These are phyloP conservation scores for Falco rusticolus DNA, from an alignment of 2,797 vertebrate genomes.

Conservation along the genomic window DNA sequence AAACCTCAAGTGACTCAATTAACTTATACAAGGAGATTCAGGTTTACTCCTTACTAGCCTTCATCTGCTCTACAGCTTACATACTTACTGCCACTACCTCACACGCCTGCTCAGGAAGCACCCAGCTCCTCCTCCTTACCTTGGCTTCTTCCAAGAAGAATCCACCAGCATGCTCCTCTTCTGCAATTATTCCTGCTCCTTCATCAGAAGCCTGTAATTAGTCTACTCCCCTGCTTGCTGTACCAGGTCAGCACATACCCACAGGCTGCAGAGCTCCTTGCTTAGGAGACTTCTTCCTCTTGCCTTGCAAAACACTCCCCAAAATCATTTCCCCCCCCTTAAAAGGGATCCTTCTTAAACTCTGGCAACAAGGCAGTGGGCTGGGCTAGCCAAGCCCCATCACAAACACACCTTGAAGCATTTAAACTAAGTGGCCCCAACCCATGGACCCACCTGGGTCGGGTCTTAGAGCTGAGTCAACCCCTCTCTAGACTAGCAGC, in stretches of 20 bases:
- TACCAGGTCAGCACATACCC: background rate
- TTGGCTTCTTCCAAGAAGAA: background rate
- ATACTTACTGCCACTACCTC: background rate
- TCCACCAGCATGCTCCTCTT: background rate
- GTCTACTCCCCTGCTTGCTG: background rate
- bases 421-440: background rate
- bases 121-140: background rate
- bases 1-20: background rate
- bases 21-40: background rate
- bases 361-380: background rate
- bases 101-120: background rate
- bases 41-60: background rate
- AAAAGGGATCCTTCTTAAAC: background rate
- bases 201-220: background rate
- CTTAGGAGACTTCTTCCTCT: background rate
- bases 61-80: background rate
- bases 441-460: background rate
- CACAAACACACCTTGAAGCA: background rate
- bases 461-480: background rate
- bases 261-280: background rate
- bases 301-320: accelerated
- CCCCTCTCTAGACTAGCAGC: background rate
- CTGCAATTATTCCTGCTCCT: background rate
- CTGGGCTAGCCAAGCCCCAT: background rate
- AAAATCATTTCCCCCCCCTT: background rate